Evolutionary conservation across 2,113 vertebrate species (phyloP).

Genomic region (Aegithalos caudatus): DNA sequence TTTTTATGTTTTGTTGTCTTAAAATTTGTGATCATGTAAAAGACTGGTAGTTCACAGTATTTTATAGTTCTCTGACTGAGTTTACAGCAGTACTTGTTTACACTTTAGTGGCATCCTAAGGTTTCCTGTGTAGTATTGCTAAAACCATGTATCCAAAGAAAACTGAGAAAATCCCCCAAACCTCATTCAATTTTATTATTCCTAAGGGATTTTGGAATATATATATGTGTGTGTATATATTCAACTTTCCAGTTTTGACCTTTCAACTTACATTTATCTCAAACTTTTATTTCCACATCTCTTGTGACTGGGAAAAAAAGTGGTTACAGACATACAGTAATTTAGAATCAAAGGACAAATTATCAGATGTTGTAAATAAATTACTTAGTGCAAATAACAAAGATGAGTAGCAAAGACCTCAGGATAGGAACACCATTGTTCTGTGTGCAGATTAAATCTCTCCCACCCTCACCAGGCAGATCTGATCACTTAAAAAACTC

Average conservation of each 20-base stretch:
- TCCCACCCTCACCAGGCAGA: not conserved
- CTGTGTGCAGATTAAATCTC: not conserved
- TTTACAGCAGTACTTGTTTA: not conserved
- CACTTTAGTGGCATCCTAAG: not conserved
- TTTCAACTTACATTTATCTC: not conserved
- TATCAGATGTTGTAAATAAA: not conserved
- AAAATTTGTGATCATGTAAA: not conserved
- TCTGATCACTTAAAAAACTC: not conserved
- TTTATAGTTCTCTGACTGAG: not conserved
- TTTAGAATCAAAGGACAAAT: not conserved
- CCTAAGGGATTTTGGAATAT: not conserved
- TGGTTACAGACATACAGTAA: not conserved
- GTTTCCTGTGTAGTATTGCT: not conserved
- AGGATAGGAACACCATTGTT: accelerated
- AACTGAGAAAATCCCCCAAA: not conserved
- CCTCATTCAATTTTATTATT: not conserved
- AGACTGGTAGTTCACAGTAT: not conserved
- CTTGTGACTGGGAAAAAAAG: not conserved
- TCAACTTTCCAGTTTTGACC: not conserved
- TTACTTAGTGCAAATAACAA: not conserved
- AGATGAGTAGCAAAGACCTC: not conserved
- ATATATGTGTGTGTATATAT: not conserved
- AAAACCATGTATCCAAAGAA: not conserved
- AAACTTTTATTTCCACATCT: not conserved
- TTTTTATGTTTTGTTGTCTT: not conserved